A percentile compares a stretch with the other conserved stretches of the same genome.
phyloP scores from a whole-genome alignment of 2,797 vertebrate species.

The Tachyglossus aculeatus region DNA sequence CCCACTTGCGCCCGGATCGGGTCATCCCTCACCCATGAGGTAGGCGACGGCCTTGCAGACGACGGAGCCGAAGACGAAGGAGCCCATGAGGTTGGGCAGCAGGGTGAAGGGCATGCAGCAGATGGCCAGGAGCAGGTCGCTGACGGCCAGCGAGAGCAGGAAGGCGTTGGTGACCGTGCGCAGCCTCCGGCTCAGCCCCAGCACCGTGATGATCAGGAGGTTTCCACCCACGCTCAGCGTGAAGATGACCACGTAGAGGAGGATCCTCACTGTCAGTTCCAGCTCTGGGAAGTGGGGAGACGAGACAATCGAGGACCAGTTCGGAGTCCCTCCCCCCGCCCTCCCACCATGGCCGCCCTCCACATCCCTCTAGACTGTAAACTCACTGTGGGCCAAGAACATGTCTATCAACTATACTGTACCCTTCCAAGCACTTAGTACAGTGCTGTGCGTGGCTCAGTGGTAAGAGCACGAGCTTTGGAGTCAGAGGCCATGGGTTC shows the following conservation, averaged over 20 bases:
- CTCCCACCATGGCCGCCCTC: no score
- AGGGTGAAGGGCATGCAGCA: slow-evolving; percentile 97
- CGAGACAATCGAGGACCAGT: neutral
- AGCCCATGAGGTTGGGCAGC: slow-evolving; percentile 89
- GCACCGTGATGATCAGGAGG: slow-evolving; percentile 87
- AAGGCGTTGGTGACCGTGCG: slow-evolving; percentile 95
- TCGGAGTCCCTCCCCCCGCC: no score
- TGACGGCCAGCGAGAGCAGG: slow-evolving; percentile 91
- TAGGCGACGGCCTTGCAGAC: slow-evolving; percentile 93
- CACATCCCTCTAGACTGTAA: no score
- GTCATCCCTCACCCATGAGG: slow-evolving; percentile 87
- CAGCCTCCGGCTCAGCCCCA: slow-evolving; percentile 88
- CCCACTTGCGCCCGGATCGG: neutral
- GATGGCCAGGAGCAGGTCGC: slow-evolving; percentile 91
- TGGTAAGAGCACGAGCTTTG: no score
- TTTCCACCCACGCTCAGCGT: slow-evolving; percentile 90
- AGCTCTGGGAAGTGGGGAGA: slow-evolving; percentile 65
- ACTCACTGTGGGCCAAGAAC: no score
- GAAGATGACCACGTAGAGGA: slow-evolving; percentile 90
- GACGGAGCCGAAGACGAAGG: slow-evolving; percentile 90
- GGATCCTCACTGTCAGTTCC: slow-evolving; percentile 79
- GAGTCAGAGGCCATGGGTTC: no score
- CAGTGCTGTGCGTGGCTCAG: no score
- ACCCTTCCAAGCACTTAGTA: no score
- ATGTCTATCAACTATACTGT: no score